phyloP scores from a whole-genome alignment of 2,888 invertebrate genomes.

The Drosophila melanosoma region DNA sequence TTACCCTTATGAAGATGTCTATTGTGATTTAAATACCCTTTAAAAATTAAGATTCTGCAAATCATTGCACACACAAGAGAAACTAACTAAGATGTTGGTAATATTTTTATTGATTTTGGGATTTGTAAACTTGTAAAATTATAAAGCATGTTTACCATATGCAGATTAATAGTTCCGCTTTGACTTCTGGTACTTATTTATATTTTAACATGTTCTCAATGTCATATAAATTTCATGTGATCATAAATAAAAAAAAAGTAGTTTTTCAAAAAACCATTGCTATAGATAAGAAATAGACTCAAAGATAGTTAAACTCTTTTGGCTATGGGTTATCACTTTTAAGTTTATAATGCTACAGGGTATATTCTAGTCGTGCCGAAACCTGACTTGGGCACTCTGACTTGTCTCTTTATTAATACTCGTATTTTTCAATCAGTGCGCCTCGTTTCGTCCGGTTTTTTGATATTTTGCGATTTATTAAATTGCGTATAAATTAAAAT shows the following conservation, averaged over 20 bases:
- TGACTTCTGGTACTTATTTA: not conserved
- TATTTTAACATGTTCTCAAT: not conserved
- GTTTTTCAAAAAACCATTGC: not conserved
- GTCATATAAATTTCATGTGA: not conserved
- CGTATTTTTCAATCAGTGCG: slow-evolving; percentile 70
- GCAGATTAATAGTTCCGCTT: not conserved
- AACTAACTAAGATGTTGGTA: not conserved
- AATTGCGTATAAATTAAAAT: slow-evolving; percentile 83
- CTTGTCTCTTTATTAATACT: slow-evolving; percentile 21
- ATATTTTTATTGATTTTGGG: not conserved
- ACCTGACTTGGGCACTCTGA: too few species aligned
- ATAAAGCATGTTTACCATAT: not conserved
- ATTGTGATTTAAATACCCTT: slow-evolving; percentile 50
- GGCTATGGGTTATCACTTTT: not conserved
- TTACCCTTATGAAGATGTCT: slow-evolving; percentile 50
- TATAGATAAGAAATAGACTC: not conserved
- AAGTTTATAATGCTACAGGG: not conserved
- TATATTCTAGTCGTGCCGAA: not conserved
- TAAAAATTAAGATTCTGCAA: slow-evolving; percentile 1
- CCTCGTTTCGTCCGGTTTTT: slow-evolving; percentile 39
- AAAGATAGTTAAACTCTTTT: not conserved
- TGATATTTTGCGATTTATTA: slow-evolving; percentile 76
- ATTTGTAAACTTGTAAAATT: not conserved
- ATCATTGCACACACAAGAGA: not conserved
- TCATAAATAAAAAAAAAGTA: not conserved